Evolutionary conservation across 2,888 invertebrate genomes (phyloP), one percentile per base, ranked within the genome.

Genomic region (Phlogophora meticulosa): DNA sequence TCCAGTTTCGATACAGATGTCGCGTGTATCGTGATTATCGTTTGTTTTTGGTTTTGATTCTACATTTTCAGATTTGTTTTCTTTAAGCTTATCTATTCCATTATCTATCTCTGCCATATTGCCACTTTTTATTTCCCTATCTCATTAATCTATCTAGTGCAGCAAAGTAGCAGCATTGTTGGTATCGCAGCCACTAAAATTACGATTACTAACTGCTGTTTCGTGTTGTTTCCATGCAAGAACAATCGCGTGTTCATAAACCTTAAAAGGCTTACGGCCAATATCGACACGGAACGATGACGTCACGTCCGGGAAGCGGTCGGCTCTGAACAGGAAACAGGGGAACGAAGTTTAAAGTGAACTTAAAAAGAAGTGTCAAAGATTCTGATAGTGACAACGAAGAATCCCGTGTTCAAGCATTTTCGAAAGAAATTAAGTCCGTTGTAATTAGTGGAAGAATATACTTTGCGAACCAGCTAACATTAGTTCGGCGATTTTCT

Each of bases 241-340:
- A 71, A 59, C 61, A 63, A 68, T 76, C 66, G 61, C 65, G 63
- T 70, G 72, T 69, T 51, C 69, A 67, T 49, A 56, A 68, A 66
- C 69, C 67, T 60, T 68, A 69, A 74, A 81, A 63, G 74, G 63
- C 74, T 58, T 63, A 59, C 69, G 63, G 56, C 66, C 52, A 72
- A 70, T 84, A 87, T 82, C 81, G 83, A 83, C 78, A 75, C 73
- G 79, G 78, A 84, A 81, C 76, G 71, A 71, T 85, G 87, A 87
- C 86, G 82, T 83, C 81, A 89, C 82, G 74, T 87, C 87, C 86
- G 85, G 85, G 83, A 83, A 83, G 76, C 72, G 81, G 74, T 69
- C 65, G 71, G 66, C 76, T 76, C 79, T 79, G 72, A 78, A 80
- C 79, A 82, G 80, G 78, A 84, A 85, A 71, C 72, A 76, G 82